These are phyloP conservation scores for Neomorphus geoffroyi DNA, from an alignment of 2,797 vertebrate species.

Conservation along the genomic window DNA sequence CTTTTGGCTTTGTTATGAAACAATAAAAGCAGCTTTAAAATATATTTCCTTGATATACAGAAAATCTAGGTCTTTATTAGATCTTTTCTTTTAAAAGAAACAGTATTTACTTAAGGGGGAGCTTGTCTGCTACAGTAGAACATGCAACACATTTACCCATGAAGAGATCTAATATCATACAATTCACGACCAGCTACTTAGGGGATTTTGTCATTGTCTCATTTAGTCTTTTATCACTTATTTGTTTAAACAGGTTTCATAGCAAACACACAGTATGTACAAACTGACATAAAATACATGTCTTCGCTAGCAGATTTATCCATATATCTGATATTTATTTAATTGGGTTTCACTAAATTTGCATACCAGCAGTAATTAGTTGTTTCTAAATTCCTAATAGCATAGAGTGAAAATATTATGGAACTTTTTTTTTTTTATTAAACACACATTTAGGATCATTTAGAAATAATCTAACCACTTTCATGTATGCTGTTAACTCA, in stretches of 20 bases:
- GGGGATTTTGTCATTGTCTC: conserved; percentile 30
- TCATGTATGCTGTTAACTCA: neutral
- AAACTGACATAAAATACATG: conserved; percentile 13
- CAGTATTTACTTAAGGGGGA: conserved; percentile 19
- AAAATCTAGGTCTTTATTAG: conserved; percentile 6
- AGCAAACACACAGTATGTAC: conserved; percentile 42
- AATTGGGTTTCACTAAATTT: conserved; percentile 61
- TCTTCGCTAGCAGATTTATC: conserved; percentile 26
- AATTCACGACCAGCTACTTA: conserved; percentile 23
- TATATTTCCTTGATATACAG: neutral
- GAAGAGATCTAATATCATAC: conserved; percentile 17
- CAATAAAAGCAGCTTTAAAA: conserved; percentile 9
- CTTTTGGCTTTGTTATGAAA: conserved; percentile 37
- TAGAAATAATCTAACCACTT: conserved; percentile 30
- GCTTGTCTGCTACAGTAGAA: neutral
- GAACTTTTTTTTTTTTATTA: neutral
- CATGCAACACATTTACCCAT: conserved; percentile 22
- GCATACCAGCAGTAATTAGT: conserved; percentile 51
- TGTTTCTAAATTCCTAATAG: conserved; percentile 63
- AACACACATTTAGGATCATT: conserved; percentile 3
- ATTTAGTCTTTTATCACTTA: conserved; percentile 59
- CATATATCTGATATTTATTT: conserved; percentile 59
- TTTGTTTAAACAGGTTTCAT: conserved; percentile 65
- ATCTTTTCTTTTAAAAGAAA: conserved; percentile 12
- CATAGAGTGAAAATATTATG: conserved; percentile 21